Conservation (phyloP, 2,113 vertebrate genomes). For the Rhinopithecus roxellana region DNA sequence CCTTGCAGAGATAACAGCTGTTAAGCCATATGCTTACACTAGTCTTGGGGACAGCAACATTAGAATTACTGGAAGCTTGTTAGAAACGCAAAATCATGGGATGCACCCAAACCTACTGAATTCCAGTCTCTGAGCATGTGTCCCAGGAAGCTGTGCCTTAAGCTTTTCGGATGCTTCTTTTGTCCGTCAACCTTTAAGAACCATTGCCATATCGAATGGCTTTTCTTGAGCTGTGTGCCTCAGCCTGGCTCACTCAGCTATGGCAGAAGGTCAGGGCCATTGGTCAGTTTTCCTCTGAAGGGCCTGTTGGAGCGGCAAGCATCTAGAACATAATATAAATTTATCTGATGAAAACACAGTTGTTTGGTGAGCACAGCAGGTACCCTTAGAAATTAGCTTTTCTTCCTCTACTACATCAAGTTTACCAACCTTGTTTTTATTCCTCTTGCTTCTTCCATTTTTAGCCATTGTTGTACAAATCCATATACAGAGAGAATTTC, state of each 20-base stretch:
- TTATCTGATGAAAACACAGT: not conserved
- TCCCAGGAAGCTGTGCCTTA: not conserved
- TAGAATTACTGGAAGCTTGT: not conserved
- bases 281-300: not conserved
- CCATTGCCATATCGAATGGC: not conserved
- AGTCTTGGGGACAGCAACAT: not conserved
- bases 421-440: slow-evolving; percentile 31
- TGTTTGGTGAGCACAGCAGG: not conserved
- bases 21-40: not conserved
- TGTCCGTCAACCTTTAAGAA: not conserved
- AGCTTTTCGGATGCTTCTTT: not conserved
- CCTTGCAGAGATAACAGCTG: not conserved
- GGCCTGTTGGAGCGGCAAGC: not conserved
- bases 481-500: not conserved
- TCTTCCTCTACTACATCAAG: not conserved
- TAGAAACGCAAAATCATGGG: not conserved
- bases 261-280: not conserved
- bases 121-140: not conserved
- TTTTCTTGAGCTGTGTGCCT: not conserved
- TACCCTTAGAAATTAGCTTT: not conserved
- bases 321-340: not conserved
- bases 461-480: not conserved
- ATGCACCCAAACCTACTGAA: not conserved
- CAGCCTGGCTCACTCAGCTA: not conserved
- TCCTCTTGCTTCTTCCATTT: not conserved